phyloP scores from a whole-genome alignment of 92 coral and sea anemone genomes.

The Porites rus region DNA sequence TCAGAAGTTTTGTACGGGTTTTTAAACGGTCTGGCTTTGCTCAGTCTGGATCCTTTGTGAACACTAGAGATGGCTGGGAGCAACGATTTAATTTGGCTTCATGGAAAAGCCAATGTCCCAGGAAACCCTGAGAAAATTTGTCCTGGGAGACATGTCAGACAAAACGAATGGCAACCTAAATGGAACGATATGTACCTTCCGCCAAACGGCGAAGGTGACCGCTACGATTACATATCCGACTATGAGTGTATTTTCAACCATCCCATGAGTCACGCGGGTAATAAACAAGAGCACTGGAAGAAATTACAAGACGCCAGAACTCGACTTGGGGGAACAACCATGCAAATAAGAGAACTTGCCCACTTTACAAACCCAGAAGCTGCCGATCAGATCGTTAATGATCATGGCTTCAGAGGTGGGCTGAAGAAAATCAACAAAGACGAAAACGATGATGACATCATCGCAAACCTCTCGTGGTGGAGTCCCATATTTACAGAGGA shows the following conservation, averaged over 20 bases:
- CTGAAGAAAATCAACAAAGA: conserved; percentile 12
- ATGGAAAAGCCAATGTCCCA: conserved; percentile 15
- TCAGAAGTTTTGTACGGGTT: too few relatives aligned
- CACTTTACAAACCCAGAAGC: conserved; percentile 4
- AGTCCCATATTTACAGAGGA: conserved; percentile 16
- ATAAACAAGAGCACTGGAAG: not conserved
- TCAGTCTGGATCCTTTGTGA: too few relatives aligned
- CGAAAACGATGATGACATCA: not conserved
- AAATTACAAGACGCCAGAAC: not conserved
- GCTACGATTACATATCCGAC: conserved; percentile 16
- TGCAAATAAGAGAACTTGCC: not conserved
- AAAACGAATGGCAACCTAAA: conserved; percentile 6
- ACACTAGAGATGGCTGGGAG: too few relatives aligned
- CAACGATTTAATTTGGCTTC: not conserved
- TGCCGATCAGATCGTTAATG: not conserved
- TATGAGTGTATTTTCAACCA: conserved; percentile 36
- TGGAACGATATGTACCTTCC: conserved; percentile 7
- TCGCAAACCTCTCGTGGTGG: conserved; percentile 35
- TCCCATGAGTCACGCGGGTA: not conserved
- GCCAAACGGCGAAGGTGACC: not conserved
- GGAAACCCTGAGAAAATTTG: conserved; percentile 7
- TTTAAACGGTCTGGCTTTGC: too few relatives aligned
- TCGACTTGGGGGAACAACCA: not conserved
- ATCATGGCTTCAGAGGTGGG: conserved; percentile 1
- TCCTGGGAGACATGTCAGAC: conserved; percentile 12